Evolutionary conservation across 2,797 vertebrate genomes (phyloP), one percentile per base, ranked within the genome.

Genomic region (Acridotheres tristis): DNA sequence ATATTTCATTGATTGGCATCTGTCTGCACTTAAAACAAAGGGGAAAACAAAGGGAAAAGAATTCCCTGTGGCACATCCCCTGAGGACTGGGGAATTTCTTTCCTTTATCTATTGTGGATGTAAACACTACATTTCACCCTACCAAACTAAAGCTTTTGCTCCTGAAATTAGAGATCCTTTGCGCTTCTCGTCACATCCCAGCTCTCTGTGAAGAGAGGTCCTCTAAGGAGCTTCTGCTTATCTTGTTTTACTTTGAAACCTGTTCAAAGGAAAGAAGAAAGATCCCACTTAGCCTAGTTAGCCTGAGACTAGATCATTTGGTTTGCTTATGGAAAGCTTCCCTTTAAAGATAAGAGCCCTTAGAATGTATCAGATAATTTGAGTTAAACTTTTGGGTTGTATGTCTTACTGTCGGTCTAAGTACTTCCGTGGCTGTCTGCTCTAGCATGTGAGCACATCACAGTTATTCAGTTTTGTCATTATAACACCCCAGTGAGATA

Each of bases 231-330:
- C 92, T 94, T 82, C 91, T 96, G 93, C 96, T 98, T 97, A 98
- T 97, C 97, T 97, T 96, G 92, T 94, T 97, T 97, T 81, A 92
- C 97, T 98, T 97, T 98, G 97, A 98, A 97, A 97, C 62, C 40
- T 86, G 81, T 97, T 98, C 97, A 97, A 97, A 98, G 97, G 88
- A 68, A 89, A 96, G 81, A 96, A 94, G 93, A 96, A 96, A 97
- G 93, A 94, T 97, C 90, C 85, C 89, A 93, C 95, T 96, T 97
- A 96, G 89, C 84, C 61, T 76, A 89, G 94, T 85, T 96, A 91
- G 87, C 84, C n/a, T 85, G 77, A 71, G 85, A 88, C 77, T 89
- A 85, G 94, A 96, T 90, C 90, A 93, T 81, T 95, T 94, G 71
- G 86, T 90, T 93, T 91, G 84, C 90, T 96, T 96, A 96, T 91